Evolutionary conservation across 2,888 invertebrate species (phyloP), one percentile per base, ranked within the genome.

Genomic region (Brenthis daphne): DNA sequence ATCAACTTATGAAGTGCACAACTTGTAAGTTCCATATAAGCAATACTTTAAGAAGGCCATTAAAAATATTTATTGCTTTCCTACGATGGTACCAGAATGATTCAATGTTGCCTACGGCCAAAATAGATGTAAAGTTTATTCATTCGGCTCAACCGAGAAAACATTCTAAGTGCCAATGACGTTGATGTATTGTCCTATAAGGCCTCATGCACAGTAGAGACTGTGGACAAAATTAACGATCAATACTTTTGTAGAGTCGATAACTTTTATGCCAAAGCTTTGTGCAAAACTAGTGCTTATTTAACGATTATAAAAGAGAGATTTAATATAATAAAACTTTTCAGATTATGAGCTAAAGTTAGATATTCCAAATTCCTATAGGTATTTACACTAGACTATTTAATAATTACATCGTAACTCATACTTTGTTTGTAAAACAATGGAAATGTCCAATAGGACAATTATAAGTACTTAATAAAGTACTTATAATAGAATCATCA

Each of bases 121-220:
- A 81, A 82, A 85, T 80, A 82, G 79, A 80, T 77, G 74, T 77
- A 76, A 76, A 72, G 70, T 66, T 78, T 79, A 84, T 83, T 83
- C 79, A 80, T 85, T 81, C 77, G 73, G 75, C 78, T 78, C 80
- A 81, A 84, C 81, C 80, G 81, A 82, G 79, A 80, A 79, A 81
- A 77, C 76, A 79, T 79, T 75, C 76, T 75, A 71, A 74, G 73
- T 69, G 72, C 67, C 65, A 71, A 68, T 79, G 87, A 86, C 88
- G 77, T 83, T 89, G 87, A 89, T 85, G 74, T 82, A 87, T 88
- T 74, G 76, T 67, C 71, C 76, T 78, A 76, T 73, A 79, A 77
- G 76, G 74, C 73, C 74, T 77, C 77, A 77, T 50, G 33, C 55
- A 58, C 33, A 67, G 60, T 63, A 51, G 50, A 61, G 33, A 47